phyloP scores from a whole-genome alignment of 64 coral and sea anemone species.

The Trachythela sp. region DNA sequence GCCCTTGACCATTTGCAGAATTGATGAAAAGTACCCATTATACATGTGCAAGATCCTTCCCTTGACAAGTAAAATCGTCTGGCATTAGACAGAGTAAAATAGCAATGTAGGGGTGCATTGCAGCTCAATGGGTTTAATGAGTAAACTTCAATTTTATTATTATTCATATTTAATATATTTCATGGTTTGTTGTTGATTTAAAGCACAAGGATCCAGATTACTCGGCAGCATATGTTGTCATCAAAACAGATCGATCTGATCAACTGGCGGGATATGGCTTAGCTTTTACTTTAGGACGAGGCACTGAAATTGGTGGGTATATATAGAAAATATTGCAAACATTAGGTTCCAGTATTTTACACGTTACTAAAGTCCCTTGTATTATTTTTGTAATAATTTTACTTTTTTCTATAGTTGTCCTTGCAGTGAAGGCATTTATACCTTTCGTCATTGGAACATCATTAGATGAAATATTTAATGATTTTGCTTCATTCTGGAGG shows the following conservation, averaged over 20 bases:
- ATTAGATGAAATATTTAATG: conserved; percentile 73
- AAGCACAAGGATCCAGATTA: conserved; percentile 94
- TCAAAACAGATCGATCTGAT: conserved; percentile 64
- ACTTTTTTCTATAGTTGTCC: conserved; percentile 48
- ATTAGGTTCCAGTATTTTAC: too few species aligned
- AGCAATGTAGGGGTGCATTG: too few species aligned
- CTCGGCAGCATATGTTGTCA: conserved; percentile 75
- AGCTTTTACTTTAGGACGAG: conserved; percentile 81
- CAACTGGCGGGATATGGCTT: conserved; percentile 67
- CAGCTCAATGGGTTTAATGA: not conserved
- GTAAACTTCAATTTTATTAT: not conserved
- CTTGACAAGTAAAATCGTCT: too few species aligned
- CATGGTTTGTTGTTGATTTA: not conserved
- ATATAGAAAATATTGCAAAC: too few species aligned
- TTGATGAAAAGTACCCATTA: too few species aligned
- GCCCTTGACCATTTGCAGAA: too few species aligned
- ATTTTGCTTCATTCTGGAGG: conserved; percentile 82
- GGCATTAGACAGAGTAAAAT: too few species aligned
- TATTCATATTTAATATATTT: not conserved
- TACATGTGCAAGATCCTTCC: too few species aligned
- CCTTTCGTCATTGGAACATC: conserved; percentile 57
- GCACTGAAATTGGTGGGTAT: conserved; percentile 81
- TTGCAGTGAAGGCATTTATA: conserved; percentile 59
- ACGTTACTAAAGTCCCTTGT: not conserved
- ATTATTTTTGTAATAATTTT: not conserved